Conservation (phyloP, 2,888 invertebrate genomes). For the Andrena fulva region DNA sequence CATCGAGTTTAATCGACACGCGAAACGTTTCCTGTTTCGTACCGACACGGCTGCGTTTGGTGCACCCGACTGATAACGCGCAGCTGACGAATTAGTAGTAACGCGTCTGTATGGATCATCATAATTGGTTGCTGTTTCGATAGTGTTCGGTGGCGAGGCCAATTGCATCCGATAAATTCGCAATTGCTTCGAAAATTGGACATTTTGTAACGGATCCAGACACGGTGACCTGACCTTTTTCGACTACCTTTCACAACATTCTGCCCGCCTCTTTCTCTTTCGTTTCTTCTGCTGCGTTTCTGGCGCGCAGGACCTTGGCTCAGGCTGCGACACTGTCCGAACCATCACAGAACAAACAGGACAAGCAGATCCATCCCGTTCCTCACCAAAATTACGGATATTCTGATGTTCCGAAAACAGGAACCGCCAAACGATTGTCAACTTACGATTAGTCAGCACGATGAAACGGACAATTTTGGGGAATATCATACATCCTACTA, state of each 20-base stretch:
- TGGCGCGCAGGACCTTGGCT: not conserved
- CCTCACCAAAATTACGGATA: too few relatives aligned
- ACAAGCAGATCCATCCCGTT: too few relatives aligned
- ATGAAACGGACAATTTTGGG: too few relatives aligned
- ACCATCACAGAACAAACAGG: too few relatives aligned
- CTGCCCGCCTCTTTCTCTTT: not conserved
- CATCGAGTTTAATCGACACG: slow-evolving; percentile 75
- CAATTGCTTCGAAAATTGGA: not conserved
- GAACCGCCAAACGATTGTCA: too few relatives aligned
- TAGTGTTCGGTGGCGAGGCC: not conserved
- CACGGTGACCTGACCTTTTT: not conserved
- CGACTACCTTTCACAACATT: not conserved
- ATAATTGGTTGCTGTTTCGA: not conserved
- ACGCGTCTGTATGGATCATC: not conserved
- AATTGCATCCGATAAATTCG: not conserved
- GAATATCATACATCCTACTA: too few relatives aligned
- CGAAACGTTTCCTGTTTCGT: slow-evolving; percentile 75
- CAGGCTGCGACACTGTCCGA: not conserved
- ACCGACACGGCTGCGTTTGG: slow-evolving; percentile 40
- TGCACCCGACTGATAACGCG: slow-evolving; percentile 33
- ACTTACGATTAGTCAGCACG: too few relatives aligned
- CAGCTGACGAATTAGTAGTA: not conserved
- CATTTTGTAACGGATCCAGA: not conserved
- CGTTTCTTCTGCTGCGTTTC: not conserved
- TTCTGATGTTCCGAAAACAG: too few relatives aligned